phyloP scores from a whole-genome alignment of 2,113 vertebrate genomes.

The Hyaena hyaena region DNA sequence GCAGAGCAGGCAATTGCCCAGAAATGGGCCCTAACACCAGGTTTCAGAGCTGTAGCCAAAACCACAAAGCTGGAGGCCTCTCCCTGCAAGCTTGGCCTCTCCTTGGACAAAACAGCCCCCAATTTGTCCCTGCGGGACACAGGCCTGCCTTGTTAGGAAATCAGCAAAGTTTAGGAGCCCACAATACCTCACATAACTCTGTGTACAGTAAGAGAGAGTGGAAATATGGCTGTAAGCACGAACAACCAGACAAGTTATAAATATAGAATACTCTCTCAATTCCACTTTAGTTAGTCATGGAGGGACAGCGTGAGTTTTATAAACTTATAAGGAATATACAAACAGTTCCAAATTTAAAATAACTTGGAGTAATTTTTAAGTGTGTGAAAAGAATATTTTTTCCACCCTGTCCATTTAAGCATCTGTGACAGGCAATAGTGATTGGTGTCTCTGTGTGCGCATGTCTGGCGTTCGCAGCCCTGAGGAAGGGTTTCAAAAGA shows the following conservation, averaged over 20 bases:
- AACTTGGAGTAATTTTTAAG: conserved; percentile 86
- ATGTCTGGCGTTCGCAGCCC: neutral
- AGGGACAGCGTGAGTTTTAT: conserved; percentile 89
- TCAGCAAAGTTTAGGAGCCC: conserved; percentile 88
- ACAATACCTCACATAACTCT: conserved; percentile 91
- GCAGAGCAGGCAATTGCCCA: conserved; percentile 73
- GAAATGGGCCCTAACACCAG: conserved; percentile 76
- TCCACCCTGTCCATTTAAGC: conserved; percentile 81
- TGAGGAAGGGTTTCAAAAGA: neutral
- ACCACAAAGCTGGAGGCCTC: conserved; percentile 78
- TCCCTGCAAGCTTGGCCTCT: conserved; percentile 74
- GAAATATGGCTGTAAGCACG: conserved; percentile 89
- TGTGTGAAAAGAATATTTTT: conserved; percentile 85
- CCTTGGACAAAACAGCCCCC: conserved; percentile 81
- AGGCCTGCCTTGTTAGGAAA: conserved; percentile 93
- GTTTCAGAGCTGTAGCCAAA: conserved; percentile 77
- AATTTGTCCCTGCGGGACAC: conserved; percentile 87
- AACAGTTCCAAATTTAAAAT: conserved; percentile 88
- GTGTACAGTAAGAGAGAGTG: conserved; percentile 89
- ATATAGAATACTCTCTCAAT: conserved; percentile 94
- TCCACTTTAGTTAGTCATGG: conserved; percentile 91
- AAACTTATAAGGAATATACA: conserved; percentile 95
- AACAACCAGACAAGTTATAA: conserved; percentile 91
- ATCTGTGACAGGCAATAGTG: conserved; percentile 76
- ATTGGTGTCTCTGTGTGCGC: conserved; percentile 70